phyloP scores from a whole-genome alignment of 2,797 vertebrate species.

The Myoxocephalus aenaeus region DNA sequence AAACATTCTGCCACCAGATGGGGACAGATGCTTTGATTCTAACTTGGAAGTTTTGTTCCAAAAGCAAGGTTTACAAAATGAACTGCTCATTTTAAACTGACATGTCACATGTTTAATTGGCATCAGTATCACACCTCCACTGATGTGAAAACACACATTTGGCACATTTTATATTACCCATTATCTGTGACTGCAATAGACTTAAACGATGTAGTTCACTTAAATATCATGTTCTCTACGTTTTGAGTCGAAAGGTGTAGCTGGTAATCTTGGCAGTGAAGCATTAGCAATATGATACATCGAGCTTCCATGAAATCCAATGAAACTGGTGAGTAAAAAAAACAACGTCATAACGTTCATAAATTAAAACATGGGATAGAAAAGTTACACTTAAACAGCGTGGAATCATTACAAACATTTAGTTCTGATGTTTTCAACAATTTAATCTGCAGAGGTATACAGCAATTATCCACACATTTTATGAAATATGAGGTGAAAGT shows the following conservation, averaged over 20 bases:
- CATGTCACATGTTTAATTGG: background rate
- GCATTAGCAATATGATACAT: background rate
- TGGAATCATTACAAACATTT: slow-evolving; percentile 25
- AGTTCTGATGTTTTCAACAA: slow-evolving; percentile 23
- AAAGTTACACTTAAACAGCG: background rate
- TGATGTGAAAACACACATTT: background rate
- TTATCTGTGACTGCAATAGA: background rate
- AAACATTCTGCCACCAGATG: slow-evolving; percentile 49
- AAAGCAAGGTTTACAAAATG: background rate
- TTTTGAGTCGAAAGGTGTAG: background rate
- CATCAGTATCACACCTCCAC: background rate
- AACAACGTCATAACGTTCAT: background rate
- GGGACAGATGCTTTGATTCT: slow-evolving; percentile 41
- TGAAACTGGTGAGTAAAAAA: background rate
- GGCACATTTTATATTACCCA: too few relatives aligned
- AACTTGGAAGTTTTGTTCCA: background rate
- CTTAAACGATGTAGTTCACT: background rate
- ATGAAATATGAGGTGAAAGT: slow-evolving; percentile 34
- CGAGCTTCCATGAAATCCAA: background rate
- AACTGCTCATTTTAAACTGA: background rate
- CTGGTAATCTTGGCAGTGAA: background rate
- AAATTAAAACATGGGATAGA: background rate
- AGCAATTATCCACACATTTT: slow-evolving; percentile 33
- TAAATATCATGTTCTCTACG: background rate
- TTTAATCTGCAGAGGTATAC: slow-evolving; percentile 22